A percentile compares a stretch with the other conserved stretches of the same genome.
phyloP scores from a whole-genome alignment of 2,888 invertebrate genomes.

The Lasioglossum villosulum region DNA sequence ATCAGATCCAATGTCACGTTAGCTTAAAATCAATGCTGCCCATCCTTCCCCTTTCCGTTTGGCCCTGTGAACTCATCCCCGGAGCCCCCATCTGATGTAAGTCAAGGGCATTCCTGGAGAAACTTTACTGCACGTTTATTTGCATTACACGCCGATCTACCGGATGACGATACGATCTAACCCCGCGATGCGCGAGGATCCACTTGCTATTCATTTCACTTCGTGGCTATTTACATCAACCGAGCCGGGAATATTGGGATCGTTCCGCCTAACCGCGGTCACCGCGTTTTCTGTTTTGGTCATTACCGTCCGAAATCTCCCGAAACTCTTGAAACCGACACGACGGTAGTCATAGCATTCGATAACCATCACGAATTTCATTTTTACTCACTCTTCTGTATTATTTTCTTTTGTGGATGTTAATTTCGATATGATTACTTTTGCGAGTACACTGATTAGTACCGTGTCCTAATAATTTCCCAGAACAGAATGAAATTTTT shows the following conservation, averaged over 20 bases:
- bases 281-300: background rate
- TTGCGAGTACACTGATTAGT: too few species aligned
- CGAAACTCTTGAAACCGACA: background rate
- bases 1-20: constrained; percentile 76
- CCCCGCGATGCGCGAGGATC: background rate
- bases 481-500: background rate
- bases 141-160: constrained; percentile 27
- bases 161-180: constrained; percentile 21
- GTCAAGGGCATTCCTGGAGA: constrained; percentile 39
- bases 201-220: constrained; percentile 19
- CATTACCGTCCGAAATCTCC: background rate
- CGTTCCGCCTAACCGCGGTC: background rate
- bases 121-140: constrained; percentile 36
- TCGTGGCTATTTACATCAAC: constrained; percentile 1
- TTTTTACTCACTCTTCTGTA: background rate
- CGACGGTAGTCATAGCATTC: background rate
- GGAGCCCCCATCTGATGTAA: constrained; percentile 46
- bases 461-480: background rate
- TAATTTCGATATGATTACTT: too few species aligned
- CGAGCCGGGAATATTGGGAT: constrained; percentile 6
- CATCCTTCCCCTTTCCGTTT: constrained; percentile 30
- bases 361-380: background rate
- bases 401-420: background rate
- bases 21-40: constrained; percentile 75
- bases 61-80: constrained; percentile 33